Base-by-base conservation (phyloP, 2,113 vertebrate genomes). In the Syrrhaptes paradoxus region DNA sequence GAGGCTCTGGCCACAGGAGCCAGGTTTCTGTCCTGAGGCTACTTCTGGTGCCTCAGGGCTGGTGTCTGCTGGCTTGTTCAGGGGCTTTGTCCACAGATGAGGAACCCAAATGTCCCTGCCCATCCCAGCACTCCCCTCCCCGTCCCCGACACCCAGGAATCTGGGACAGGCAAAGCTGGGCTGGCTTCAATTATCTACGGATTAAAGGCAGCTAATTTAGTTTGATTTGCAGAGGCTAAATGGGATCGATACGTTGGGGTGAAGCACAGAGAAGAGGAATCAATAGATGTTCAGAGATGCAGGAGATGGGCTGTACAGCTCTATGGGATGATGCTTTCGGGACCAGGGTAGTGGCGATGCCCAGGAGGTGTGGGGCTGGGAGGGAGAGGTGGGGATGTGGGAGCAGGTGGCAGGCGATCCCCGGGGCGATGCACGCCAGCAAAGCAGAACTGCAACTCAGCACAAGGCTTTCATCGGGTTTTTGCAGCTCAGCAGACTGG, bases 181-280 rank as follows among this genome's bases (percentile, higher is more conserved):
- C 61, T 92, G 2, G 0, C 79, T 45, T 92, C 62, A 92, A 94
- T 95, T 95, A 87, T 74, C 81, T 75, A 7, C 18, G 24, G 80
- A 90, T 94, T 95, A 96, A 85, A 61, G 48, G 34, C 93, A 89
- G 91, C 90, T 92, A 96, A 96, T 97, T 96, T 89, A 80, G 92
- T 93, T 82, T 52, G 90, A 93, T 45, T 81, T 86, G 66, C 13
- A 11, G 80, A 93, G 80, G 74, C 86, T 86, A 18, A 76, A 80
- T 65, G 32, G 75, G 79, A 94, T 97, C 88, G 29, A 94, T 97
- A 36, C 0, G 16, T 34, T 46, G 61, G 91, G 76, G 75, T 43
- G 58, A 96, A 58, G 89, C 68, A 49, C 45, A 43, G 38, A 29
- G 73, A 70, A 73, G 55, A 75, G 20, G 54, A 89, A 95, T 92